A percentile compares a stretch with the other conserved stretches of the same genome.
Conservation (phyloP, 2,888 invertebrate species). For the Lacanobia wlatinum region DNA sequence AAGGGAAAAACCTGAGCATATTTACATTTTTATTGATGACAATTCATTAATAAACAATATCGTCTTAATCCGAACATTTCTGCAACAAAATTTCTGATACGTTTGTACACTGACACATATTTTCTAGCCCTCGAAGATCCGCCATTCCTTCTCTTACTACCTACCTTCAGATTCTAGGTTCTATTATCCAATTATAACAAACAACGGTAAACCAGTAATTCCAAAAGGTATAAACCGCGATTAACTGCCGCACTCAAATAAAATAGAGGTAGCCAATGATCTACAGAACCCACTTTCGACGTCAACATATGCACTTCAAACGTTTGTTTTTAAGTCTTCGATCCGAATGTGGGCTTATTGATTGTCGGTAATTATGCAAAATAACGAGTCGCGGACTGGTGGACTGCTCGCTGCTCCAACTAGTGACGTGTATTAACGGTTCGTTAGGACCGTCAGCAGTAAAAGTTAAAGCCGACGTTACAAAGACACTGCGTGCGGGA, state of each 20-base stretch:
- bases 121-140: neutral
- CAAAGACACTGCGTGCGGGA: slow-evolving; percentile 70
- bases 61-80: neutral
- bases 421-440: slow-evolving; percentile 83
- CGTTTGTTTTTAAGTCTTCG: slow-evolving; percentile 68
- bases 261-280: slow-evolving; percentile 31
- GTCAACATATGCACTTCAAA: slow-evolving; percentile 55
- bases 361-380: slow-evolving; percentile 87
- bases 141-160: slow-evolving; percentile 6
- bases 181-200: slow-evolving; percentile 44
- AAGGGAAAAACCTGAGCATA: slow-evolving; percentile 3
- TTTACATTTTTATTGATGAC: neutral
- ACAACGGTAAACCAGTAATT: slow-evolving; percentile 43
- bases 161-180: slow-evolving; percentile 16
- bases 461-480: slow-evolving; percentile 63
- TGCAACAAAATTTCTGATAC: slow-evolving; percentile 18
- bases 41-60: slow-evolving; percentile 1
- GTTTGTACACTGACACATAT: slow-evolving; percentile 2
- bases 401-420: slow-evolving; percentile 76
- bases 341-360: slow-evolving; percentile 82
- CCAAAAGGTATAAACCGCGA: slow-evolving; percentile 39
- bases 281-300: slow-evolving; percentile 52
- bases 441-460: slow-evolving; percentile 66
- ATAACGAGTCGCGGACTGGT: slow-evolving; percentile 74
- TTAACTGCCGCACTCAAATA: slow-evolving; percentile 44